Base-by-base conservation (phyloP, 2,888 invertebrate species). In the Drosophila limbata region DNA sequence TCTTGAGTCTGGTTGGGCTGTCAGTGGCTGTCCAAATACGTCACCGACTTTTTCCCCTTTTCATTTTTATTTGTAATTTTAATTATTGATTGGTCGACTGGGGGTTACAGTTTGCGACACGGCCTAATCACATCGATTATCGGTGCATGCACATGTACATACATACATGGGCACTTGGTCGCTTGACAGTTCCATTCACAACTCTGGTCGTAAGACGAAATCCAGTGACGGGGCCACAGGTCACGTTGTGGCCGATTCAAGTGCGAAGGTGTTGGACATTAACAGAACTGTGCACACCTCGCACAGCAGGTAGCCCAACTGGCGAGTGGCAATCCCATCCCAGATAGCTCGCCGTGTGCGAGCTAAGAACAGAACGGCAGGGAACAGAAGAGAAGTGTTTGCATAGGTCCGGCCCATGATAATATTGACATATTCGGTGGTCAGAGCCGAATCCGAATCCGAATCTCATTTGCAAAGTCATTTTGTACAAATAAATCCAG, bases 391-490 rank as follows among this genome's bases (percentile, higher is more conserved):
- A 11, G 15, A 35, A 40, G 52, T 88, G 84, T 89, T 89, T 86
- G 84, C 79, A 77, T 80, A 79, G 78, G 73, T 52, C 52, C 59
- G 56, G 70, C 74, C 73, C 85, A 88, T 79, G 77, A 88, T 72
- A 90, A 90, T 90, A 90, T 90, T 90, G 89, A 89, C 89, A 88
- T 65, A 81, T 78, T 86, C 73, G 84, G 77, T 78, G 85, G 83
- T 73, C 82, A 74, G 70, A 67, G 56, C 69, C 64, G 79, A 90
- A 90, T 91, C 90, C 82, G 73, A 68, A 65, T 56, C 69, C 64
- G 80, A 90, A 90, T 91, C 90, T 87, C 88, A 91, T 91, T 91
- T 91, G 89, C 83, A 81, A 90, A 91, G 91, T 91, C 90, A 90
- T 90, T 89, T 90, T 87, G 88, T 81, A 77, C 78, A 89, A 90